Base-by-base conservation (phyloP, 2,797 vertebrate species). In the Sebastes reedi region DNA sequence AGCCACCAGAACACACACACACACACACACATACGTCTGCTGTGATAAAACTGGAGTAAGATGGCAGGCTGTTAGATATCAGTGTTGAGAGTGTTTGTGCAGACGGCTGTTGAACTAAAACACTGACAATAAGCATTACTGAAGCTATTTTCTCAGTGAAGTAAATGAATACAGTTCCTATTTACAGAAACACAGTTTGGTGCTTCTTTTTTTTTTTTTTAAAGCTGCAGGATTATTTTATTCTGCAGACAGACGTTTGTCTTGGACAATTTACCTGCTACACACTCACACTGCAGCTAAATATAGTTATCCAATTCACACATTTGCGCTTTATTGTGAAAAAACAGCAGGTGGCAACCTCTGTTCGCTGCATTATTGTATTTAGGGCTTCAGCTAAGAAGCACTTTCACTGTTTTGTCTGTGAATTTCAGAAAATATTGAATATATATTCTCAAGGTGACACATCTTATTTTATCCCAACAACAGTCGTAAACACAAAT, bases 21-120 rank as follows among this genome's bases (percentile, higher is more conserved):
- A 71, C 77, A 22, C 72, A 62, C 58, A 46, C 78, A 39, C 78
- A 39, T 70, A 39, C 52, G 7, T 77, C 67, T 84, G 67, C 20
- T 85, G 74, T 78, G 77, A 67, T 77, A 13, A 79, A 70, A 77
- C 56, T 64, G 72, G 79, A 79, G 72, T 71, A 75, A 69, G 77
- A 77, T 60, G 65, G 72, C 72, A 74, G 79, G n/a, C 77, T 64
- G 77, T 36, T 66, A 4, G 67, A 59, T 58, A 32, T 70, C 62
- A 25, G 69, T 50, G 18, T 39, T 73, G 78, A 50, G 79, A 42
- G 81, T 72, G 75, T 74, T 55, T 79, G 58, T 76, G 74, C 67
- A 73, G 77, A 67, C 25, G 71, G 59, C 66, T 55, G 67, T 69
- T 68, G 79, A 71, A 64, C 75, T 39, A 14, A 77, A 59, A 77